Evolutionary conservation across 2,888 invertebrate genomes (phyloP).

Genomic region (Chaetoderma sp.): DNA sequence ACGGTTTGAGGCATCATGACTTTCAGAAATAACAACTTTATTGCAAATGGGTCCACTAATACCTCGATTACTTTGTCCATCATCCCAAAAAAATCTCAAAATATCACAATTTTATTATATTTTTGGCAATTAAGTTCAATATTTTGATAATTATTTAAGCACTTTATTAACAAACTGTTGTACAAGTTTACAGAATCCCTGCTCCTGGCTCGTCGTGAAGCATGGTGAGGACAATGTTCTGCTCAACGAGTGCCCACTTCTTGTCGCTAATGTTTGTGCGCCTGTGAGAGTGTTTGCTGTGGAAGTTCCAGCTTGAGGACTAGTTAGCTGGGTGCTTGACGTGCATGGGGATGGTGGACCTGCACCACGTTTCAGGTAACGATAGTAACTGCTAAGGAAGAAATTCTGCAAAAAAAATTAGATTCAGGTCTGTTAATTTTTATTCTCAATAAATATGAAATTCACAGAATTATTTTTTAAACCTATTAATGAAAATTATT

Average conservation of each 20-base stretch:
- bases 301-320: conserved; percentile 31
- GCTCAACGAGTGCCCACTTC: conserved; percentile 34
- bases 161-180: conserved; percentile 62
- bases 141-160: too few relatives aligned
- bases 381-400: conserved; percentile 56
- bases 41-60: too few relatives aligned
- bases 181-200: conserved; percentile 59
- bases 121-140: too few relatives aligned
- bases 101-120: too few relatives aligned
- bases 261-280: conserved; percentile 27
- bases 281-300: conserved; percentile 39
- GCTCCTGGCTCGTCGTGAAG: conserved; percentile 52
- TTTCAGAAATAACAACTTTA: too few relatives aligned
- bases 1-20: too few relatives aligned
- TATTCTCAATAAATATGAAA: neutral
- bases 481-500: neutral
- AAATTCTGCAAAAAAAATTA: conserved; percentile 53
- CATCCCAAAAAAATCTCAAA: too few relatives aligned
- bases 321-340: conserved; percentile 11
- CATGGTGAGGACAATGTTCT: conserved; percentile 51
- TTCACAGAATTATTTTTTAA: neutral
- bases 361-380: conserved; percentile 56
- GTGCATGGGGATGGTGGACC: conserved; percentile 34
- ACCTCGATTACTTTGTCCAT: too few relatives aligned
- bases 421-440: neutral